Conservation (phyloP, 2,888 invertebrate species). For the Sycophila texana region DNA sequence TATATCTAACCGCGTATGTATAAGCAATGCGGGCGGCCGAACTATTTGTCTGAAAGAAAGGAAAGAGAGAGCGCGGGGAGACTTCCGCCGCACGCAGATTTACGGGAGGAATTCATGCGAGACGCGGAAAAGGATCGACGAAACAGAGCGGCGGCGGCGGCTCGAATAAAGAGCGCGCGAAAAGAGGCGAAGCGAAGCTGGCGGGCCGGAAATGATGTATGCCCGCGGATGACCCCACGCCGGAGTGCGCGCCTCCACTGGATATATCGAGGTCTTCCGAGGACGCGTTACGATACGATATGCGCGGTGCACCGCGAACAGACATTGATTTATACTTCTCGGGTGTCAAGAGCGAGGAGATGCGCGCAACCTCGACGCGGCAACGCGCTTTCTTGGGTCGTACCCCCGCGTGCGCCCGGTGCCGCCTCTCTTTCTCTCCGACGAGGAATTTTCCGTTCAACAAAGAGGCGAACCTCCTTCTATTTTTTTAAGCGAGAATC, state of each 20-base stretch:
- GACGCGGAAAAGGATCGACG: slow-evolving; percentile 50
- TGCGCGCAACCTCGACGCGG: slow-evolving; percentile 1
- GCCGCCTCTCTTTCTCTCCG: not conserved
- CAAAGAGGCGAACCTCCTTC: not conserved
- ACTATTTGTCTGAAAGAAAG: not conserved
- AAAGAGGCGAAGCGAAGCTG: slow-evolving; percentile 30
- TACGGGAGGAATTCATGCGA: slow-evolving; percentile 50
- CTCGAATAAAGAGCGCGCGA: slow-evolving; percentile 34
- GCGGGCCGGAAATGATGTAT: slow-evolving; percentile 63
- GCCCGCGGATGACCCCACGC: slow-evolving; percentile 61
- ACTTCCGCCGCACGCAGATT: slow-evolving; percentile 37
- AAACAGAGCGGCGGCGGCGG: slow-evolving; percentile 19
- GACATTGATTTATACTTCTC: slow-evolving; percentile 68
- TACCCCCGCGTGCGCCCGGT: no score
- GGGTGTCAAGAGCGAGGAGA: slow-evolving; percentile 58
- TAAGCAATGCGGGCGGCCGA: slow-evolving; percentile 2
- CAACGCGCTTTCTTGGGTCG: not conserved
- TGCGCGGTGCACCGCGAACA: slow-evolving; percentile 62
- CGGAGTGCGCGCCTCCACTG: not conserved
- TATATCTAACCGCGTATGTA: not conserved
- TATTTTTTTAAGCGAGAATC: no score
- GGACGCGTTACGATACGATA: slow-evolving; percentile 60
- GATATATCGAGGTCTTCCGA: slow-evolving; percentile 32
- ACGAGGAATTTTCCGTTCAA: not conserved
- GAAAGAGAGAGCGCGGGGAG: not conserved